Percentiles rank a stretch among this genome's conserved stretches.
These are phyloP conservation scores for Mastomys coucha DNA, from an alignment of 2,113 vertebrate genomes.

Conservation along the genomic window DNA sequence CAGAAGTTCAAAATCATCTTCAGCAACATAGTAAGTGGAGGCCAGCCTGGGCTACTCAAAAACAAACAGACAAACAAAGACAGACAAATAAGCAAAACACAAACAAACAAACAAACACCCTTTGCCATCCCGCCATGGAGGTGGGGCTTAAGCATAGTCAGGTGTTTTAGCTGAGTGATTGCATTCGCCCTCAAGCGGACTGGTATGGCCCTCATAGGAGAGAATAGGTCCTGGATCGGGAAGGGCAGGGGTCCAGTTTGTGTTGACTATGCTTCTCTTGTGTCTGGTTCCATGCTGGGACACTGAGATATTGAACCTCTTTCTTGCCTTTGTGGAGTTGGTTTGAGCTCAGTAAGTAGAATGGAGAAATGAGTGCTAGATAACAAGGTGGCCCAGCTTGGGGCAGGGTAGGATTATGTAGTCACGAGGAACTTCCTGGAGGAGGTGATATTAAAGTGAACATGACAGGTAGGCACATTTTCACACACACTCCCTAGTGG, in stretches of 20 bases:
- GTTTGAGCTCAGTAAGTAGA: neutral
- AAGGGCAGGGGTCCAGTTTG: neutral
- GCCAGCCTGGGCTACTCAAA: neutral
- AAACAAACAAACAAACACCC: neutral
- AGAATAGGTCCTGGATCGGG: neutral
- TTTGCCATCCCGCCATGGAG: neutral
- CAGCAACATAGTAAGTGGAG: neutral
- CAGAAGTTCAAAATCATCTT: neutral
- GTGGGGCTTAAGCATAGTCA: neutral
- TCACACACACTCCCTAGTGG: neutral
- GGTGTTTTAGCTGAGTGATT: neutral
- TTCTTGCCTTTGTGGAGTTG: neutral
- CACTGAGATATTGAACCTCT: neutral
- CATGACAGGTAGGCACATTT: neutral
- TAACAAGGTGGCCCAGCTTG: neutral
- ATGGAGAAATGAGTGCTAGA: neutral
- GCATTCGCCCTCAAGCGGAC: neutral
- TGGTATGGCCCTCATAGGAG: neutral
- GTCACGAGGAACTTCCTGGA: constrained; percentile 33
- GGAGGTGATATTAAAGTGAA: neutral
- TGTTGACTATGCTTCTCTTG: neutral
- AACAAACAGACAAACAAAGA: neutral
- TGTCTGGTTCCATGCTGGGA: neutral
- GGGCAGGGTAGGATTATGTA: neutral
- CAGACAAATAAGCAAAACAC: neutral